Evolutionary conservation across 2,888 invertebrate genomes (phyloP), one percentile per base, ranked within the genome.

Genomic region (Pantelozetes paolii): DNA sequence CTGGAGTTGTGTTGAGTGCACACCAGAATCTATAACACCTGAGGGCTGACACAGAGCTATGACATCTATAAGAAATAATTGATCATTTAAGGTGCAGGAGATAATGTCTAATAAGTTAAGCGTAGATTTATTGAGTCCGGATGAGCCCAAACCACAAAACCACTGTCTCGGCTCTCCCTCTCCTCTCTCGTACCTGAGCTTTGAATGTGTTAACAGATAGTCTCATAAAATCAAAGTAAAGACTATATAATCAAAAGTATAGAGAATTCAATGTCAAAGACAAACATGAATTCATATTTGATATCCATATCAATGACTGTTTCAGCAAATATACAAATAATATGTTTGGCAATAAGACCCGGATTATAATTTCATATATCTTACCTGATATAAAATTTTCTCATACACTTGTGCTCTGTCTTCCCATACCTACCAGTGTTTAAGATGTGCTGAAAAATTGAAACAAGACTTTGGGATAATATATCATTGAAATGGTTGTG

Each of bases 381-480:
- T n/a, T n/a, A n/a, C n/a, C n/a, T n/a, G n/a, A n/a, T n/a, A n/a
- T n/a, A n/a, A 9, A 45, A 45, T 45, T 13, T 50, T 50, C 23
- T 54, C 54, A 54, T 54, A 45, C 45, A 45, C 45, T 15, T 15
- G 15, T 45, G 11, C 18, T 9, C 15, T 45, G 45, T 45, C 18
- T 45, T 15, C 18, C 11, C 18, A 5, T 36, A 36, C 36, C 36
- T 36, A 15, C 11, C 18, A 45, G 45, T 45, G 15, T 15, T 20
- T 54, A 54, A 23, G 23, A 54, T 54, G 54, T 54, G 54, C 23
- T 54, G 54, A 54, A 54, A 54, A 54, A 54, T 54, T 54, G 54
- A 54, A 23, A 54, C 54, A 54, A 54, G 9, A 54, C 54, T 20
- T 23, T 45, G 54, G 23, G 13, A 2, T 54, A 54, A 54, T 54